Evolutionary conservation across 2,888 invertebrate species (phyloP).

Genomic region (Boloria euphrosyne): DNA sequence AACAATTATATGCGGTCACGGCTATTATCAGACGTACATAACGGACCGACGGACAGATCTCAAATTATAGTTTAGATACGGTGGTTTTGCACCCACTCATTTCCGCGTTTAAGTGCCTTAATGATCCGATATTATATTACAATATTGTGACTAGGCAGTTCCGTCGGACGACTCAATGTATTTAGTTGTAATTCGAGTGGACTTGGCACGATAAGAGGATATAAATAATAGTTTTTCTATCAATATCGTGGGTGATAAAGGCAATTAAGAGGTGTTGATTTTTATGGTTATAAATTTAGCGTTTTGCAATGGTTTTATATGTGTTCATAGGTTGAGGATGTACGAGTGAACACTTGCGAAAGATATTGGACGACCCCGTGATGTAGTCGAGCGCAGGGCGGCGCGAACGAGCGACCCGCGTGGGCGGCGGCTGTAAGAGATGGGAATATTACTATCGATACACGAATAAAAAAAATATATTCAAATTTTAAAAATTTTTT

Average conservation of each 20-base stretch:
- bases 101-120: constrained; percentile 75
- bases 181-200: constrained; percentile 65
- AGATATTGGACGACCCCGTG: constrained; percentile 75
- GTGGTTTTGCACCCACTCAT: constrained; percentile 81
- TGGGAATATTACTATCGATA: constrained; percentile 45
- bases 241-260: constrained; percentile 47
- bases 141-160: constrained; percentile 66
- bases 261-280: constrained; percentile 46
- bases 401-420: constrained; percentile 74
- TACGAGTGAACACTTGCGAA: constrained; percentile 62
- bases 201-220: constrained; percentile 50
- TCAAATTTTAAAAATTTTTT: not conserved
- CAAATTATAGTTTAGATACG: constrained; percentile 81
- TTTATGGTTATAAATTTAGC: constrained; percentile 43
- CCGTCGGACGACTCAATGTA: constrained; percentile 65
- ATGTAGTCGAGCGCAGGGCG: constrained; percentile 74
- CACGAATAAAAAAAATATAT: too few species aligned
- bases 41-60: constrained; percentile 69
- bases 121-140: constrained; percentile 78
- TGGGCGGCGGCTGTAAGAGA: constrained; percentile 67
- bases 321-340: constrained; percentile 63
- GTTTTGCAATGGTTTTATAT: constrained; percentile 36
- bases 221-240: constrained; percentile 57
- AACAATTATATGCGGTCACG: constrained; percentile 76
- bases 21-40: constrained; percentile 66